Evolutionary conservation across 1,140 invertebrate genomes (phyloP), one percentile per base, ranked within the genome.

Genomic region (Batillaria attramentaria): DNA sequence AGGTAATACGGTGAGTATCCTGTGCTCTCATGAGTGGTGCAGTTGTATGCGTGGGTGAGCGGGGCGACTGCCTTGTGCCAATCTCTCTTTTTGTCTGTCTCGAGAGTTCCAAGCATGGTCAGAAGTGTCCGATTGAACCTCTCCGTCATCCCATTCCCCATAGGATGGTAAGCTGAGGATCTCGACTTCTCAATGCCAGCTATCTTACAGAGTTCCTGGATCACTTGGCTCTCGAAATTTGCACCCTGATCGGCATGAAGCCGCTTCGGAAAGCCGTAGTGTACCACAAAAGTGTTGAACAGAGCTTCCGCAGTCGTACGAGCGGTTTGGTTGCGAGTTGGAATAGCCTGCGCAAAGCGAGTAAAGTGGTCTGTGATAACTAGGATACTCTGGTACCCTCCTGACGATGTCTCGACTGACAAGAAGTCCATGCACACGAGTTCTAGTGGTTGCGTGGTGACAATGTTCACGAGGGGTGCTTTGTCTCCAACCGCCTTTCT

Each of bases 351-450:
- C 0, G 79, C 79, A 72, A 70, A 78, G 20, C 72, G 20, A 3
- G 79, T 83, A 42, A 80, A 80, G 69, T 80, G 81, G 50, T 80
- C 78, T 2, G 81, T 80, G 28, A 83, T 80, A 0, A 78, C 72
- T 3, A 80, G 28, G 6, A 82, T 50, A 8, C 50, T 24, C 28
- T 72, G 70, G 43, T 70, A 77, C 5, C 81, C 81, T 20, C 77
- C 78, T 37, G 77, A 78, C 1, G 81, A 78, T 35, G 74, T 31
- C 57, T 80, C 78, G 35, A 83, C n/a, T 10, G 72, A 54, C 0
- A 82, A 73, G 54, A 24, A 78, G 50, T 83, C 78, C 31, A 83
- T 57, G 42, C 73, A 79, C 6, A 82, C 81, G 3, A 77, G 31
- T 33, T 82, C 78, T 28, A 72, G 70, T 50, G 70, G 70, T 8